Evolutionary conservation across 2,797 vertebrate species (phyloP).

Genomic region (Scleropages formosus): DNA sequence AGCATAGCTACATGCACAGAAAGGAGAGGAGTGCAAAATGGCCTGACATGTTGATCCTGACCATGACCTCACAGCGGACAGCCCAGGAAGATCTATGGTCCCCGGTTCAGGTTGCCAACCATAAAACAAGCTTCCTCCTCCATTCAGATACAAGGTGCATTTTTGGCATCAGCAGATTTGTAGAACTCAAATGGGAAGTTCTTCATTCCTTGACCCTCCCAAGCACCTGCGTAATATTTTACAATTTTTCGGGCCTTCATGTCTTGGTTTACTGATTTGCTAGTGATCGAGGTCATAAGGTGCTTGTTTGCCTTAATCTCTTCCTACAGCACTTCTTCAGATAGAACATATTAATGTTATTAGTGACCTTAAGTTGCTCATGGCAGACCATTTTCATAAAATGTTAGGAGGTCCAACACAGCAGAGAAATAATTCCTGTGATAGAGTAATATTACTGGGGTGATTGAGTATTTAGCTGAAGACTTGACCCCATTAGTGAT

Average conservation of each 20-base stretch:
- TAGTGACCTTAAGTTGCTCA: not conserved
- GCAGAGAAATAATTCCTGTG: not conserved
- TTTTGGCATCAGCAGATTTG: no score
- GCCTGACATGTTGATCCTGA: not conserved
- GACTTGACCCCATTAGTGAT: not conserved
- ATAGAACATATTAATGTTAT: not conserved
- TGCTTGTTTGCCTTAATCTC: constrained; percentile 2
- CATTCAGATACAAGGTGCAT: not conserved
- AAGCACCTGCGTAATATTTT: not conserved
- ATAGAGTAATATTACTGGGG: not conserved
- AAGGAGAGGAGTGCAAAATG: not conserved
- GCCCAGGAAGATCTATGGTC: not conserved
- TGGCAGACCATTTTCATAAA: not conserved
- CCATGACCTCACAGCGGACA: constrained; percentile 1
- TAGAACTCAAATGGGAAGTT: not conserved
- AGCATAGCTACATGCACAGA: not conserved
- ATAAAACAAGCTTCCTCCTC: not conserved
- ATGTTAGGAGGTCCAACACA: constrained; percentile 7
- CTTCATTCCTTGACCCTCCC: not conserved
- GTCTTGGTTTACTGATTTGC: constrained; percentile 10
- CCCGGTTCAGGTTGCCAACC: not conserved
- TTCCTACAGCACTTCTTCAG: constrained; percentile 11
- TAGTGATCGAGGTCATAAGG: not conserved
- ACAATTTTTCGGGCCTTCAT: not conserved
- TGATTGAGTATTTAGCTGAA: constrained; percentile 1